Percentiles rank a stretch among this genome's conserved stretches.
Evolutionary conservation across 2,797 vertebrate genomes (phyloP).

Genomic region (Leptoclinus maculatus): DNA sequence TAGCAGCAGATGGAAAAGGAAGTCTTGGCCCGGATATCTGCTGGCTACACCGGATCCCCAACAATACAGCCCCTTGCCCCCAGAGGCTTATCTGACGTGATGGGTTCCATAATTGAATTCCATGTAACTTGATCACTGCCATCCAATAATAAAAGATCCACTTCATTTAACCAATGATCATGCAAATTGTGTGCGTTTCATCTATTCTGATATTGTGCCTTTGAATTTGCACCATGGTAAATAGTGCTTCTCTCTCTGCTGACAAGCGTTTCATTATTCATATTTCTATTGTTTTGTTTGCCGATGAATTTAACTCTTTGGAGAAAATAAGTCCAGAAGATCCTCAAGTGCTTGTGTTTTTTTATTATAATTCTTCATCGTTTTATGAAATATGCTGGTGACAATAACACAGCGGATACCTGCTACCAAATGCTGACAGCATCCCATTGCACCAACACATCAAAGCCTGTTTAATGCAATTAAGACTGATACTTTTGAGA

Average conservation of each 20-base stretch:
- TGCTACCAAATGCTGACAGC: conserved; percentile 60
- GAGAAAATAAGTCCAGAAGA: conserved; percentile 71
- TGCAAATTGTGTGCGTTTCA: conserved; percentile 55
- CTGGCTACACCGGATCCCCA: too few species aligned
- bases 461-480: conserved; percentile 60
- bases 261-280: conserved; percentile 82
- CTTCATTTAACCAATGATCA: conserved; percentile 76
- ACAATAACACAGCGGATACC: conserved; percentile 65
- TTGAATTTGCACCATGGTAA: conserved; percentile 65
- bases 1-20: too few species aligned
- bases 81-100: too few species aligned
- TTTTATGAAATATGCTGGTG: conserved; percentile 73
- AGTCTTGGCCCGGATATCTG: background rate
- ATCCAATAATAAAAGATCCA: conserved; percentile 41
- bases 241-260: conserved; percentile 52
- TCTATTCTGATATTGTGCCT: conserved; percentile 54
- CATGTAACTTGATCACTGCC: conserved; percentile 9
- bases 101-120: background rate
- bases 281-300: conserved; percentile 71
- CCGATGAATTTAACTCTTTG: conserved; percentile 76
- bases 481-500: conserved; percentile 46
- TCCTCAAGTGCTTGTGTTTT: conserved; percentile 52
- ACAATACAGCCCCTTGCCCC: too few species aligned
- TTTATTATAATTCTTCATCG: conserved; percentile 36
- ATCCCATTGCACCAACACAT: conserved; percentile 39